Base-by-base conservation (phyloP, 2,888 invertebrate species). In the Lysandra coridon region DNA sequence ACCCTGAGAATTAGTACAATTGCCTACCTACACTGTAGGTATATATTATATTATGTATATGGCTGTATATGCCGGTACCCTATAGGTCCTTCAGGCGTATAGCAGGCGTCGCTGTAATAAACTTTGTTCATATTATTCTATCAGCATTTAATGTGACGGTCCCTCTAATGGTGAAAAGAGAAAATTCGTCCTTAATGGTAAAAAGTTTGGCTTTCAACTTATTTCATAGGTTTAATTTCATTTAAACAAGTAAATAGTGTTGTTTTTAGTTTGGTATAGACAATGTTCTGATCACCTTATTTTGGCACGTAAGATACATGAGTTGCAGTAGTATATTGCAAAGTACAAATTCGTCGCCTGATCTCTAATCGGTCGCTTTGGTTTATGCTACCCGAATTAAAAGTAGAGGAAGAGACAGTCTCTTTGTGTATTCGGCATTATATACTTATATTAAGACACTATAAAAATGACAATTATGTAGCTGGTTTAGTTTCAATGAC, bases 1-100 rank as follows among this genome's bases (percentile, higher is more conserved):
- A 57, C 49, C 53, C 57, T 79, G 79, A 73, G 79, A 79, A 79
- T 73, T 60, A 57, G 73, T 79, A 74, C 79, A 74, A 79, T 79
- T 79, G 69, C 69, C 33, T 69, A 69, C 33, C 4, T 14, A 33
- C 14, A 69, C 30, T 23, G 64, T 57, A 57, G 2, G 49, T 49
- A 49, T 49, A 7, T 44, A 7, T 60, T 17, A 60, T 40, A 40
- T 7, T 7, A 17, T n/a, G n/a, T n/a, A 62, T 62, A 53, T 53
- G 53, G 3, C 12, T 53, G 53, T 53, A 14, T 53, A 53, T 53
- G 53, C 14, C 14, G 10, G 4, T 40, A 40, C 40, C 5, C 40
- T 4, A 7, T 7, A 49, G 10, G 2, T 49, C 49, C 10, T 49
- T 3, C 10, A 49, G 49, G 10, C 62, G 7, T 23, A 60, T 12